Evolutionary conservation across 2,113 vertebrate species (phyloP).

Genomic region (Vanacampus margaritifer): DNA sequence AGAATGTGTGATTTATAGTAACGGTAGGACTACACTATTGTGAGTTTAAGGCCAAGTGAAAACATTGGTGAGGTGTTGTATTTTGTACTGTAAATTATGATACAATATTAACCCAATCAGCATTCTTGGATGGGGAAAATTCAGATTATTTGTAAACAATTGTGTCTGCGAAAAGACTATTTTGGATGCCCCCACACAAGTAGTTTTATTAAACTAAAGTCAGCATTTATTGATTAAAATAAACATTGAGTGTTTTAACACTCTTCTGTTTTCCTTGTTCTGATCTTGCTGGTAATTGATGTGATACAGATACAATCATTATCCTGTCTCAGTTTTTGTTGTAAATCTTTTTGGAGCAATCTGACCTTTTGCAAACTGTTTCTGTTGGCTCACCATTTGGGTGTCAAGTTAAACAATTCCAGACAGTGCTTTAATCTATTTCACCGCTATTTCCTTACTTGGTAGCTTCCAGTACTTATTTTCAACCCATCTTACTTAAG

Average conservation of each 20-base stretch:
- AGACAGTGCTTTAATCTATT: neutral
- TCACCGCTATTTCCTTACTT: neutral
- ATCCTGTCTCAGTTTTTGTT: neutral
- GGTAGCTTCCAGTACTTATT: neutral
- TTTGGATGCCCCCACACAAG: neutral
- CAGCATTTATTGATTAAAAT: neutral
- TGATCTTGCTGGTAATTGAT: neutral
- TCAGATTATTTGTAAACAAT: neutral
- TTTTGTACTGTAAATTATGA: neutral
- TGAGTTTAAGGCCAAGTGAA: too few relatives aligned
- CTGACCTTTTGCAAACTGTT: conserved; percentile 1
- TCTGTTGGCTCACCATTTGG: neutral
- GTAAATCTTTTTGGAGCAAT: neutral
- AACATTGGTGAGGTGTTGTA: neutral
- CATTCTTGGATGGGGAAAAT: neutral
- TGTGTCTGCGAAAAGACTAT: neutral
- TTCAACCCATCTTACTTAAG: neutral
- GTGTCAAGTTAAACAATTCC: neutral
- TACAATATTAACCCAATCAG: neutral
- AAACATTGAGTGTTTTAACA: neutral
- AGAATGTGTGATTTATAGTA: too few relatives aligned
- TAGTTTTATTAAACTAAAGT: neutral
- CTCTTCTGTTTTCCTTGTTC: neutral
- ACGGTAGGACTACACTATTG: too few relatives aligned
- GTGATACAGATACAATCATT: neutral